phyloP scores from a whole-genome alignment of 2,797 vertebrate species.

The Synaphobranchus kaupii region DNA sequence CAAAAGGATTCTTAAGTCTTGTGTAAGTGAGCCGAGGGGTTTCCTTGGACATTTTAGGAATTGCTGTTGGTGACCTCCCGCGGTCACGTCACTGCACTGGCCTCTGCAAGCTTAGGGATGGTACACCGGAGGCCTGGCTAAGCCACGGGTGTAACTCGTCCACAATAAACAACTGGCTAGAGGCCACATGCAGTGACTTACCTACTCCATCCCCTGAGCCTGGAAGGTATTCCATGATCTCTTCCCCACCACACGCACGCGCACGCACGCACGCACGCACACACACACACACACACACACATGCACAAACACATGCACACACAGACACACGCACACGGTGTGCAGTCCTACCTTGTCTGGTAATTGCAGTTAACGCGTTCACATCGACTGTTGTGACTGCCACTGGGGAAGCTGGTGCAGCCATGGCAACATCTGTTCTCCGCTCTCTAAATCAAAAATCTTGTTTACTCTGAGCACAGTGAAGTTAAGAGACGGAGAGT shows the following conservation, averaged over 20 bases:
- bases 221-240: neutral
- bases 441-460: constrained; percentile 25
- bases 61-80: neutral
- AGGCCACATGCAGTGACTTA: neutral
- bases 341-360: neutral
- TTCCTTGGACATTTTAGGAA: neutral
- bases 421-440: constrained; percentile 36
- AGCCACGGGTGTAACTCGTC: neutral
- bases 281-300: neutral
- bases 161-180: neutral
- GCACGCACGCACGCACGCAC: neutral
- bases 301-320: neutral
- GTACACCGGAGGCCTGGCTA: neutral
- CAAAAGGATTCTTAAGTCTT: neutral
- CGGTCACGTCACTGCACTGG: neutral
- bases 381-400: neutral
- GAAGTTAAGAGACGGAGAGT: constrained; percentile 10
- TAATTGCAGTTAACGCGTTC: constrained; percentile 23
- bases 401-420: constrained; percentile 3
- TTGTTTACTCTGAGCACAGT: constrained; percentile 18
- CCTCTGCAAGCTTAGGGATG: neutral
- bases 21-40: neutral
- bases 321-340: neutral
- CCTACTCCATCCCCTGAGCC: neutral
- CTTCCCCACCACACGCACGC: neutral